phyloP scores from a whole-genome alignment of 2,113 vertebrate species.

The Bambusicola thoracicus region DNA sequence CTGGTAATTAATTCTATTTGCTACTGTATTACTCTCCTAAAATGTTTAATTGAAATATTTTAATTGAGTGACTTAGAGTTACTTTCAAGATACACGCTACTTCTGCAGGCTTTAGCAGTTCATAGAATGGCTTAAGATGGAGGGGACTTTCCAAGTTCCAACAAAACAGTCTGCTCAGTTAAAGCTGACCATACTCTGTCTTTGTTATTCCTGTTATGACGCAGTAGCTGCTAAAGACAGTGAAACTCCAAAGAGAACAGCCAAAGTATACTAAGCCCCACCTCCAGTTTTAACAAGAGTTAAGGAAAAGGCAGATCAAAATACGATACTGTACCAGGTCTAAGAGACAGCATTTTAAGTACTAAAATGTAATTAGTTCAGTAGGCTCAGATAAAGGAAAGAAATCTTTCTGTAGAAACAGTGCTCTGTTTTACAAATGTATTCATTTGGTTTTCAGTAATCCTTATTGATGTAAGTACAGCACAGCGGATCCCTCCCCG shows the following conservation, averaged over 20 bases:
- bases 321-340: no score
- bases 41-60: no score
- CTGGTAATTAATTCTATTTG: no score
- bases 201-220: not conserved
- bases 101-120: no score
- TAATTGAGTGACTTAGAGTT: no score
- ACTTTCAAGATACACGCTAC: no score
- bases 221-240: not conserved
- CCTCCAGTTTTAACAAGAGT: not conserved
- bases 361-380: not conserved
- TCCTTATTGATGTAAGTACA: slow-evolving; percentile 45
- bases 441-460: slow-evolving; percentile 79
- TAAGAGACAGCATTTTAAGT: not conserved
- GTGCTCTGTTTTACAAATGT: slow-evolving; percentile 78
- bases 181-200: not conserved
- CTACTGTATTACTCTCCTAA: no score
- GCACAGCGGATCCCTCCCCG: slow-evolving; percentile 23
- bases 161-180: not conserved
- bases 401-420: slow-evolving; percentile 83
- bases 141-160: no score
- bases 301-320: not conserved
- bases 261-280: not conserved
- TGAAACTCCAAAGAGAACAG: not conserved
- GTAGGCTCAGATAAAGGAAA: slow-evolving; percentile 61
- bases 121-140: not conserved